Conservation (phyloP, 1,140 invertebrate genomes). For the Panulirus ornatus region DNA sequence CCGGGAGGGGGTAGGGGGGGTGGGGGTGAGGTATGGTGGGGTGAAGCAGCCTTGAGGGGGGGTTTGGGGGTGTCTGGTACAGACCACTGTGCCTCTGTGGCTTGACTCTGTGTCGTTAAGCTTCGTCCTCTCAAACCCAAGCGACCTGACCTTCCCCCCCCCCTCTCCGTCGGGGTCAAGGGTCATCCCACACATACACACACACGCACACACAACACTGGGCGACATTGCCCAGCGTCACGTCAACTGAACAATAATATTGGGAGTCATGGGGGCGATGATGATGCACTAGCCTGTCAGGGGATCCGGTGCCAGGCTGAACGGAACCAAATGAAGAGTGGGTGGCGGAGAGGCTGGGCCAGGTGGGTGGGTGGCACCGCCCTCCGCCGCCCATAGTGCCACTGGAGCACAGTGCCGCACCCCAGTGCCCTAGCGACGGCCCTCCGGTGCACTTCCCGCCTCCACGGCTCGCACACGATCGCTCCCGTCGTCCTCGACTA, state of each 20-base stretch:
- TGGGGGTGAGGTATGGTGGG: not conserved
- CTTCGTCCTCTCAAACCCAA: too few species aligned
- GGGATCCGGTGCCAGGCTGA: not conserved
- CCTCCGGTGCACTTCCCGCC: conserved; percentile 64
- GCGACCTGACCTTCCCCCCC: too few species aligned
- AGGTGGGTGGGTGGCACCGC: conserved; percentile 14
- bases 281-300: not conserved
- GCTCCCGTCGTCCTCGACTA: conserved; percentile 3
- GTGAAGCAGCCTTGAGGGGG: not conserved
- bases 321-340: not conserved
- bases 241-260: too few species aligned
- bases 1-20: not conserved
- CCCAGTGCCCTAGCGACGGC: conserved; percentile 61
- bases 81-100: not conserved
- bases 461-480: conserved; percentile 52
- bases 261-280: not conserved
- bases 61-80: not conserved
- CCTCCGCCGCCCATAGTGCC: conserved; percentile 8
- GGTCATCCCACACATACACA: too few species aligned
- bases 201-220: not conserved
- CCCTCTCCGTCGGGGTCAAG: too few species aligned
- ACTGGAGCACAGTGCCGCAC: conserved; percentile 12
- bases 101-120: not conserved
- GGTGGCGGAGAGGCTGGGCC: not conserved
- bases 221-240: too few species aligned